Evolutionary conservation across 2,888 invertebrate genomes (phyloP).

Genomic region (Noctua janthe): DNA sequence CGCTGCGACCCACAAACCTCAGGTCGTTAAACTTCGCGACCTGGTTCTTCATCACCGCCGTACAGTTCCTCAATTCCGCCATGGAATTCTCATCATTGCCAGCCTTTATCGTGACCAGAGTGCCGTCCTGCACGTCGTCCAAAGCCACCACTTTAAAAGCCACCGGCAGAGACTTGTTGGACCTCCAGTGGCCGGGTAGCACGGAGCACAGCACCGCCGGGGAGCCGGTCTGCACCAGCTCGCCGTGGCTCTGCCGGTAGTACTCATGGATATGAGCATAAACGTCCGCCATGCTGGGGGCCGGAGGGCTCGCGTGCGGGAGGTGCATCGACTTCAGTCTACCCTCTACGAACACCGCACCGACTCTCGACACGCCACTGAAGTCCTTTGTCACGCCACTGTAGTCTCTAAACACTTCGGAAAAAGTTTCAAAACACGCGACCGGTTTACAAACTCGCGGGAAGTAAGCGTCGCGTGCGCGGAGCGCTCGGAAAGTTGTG

Average conservation of each 20-base stretch:
- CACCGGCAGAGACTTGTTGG: constrained; percentile 98
- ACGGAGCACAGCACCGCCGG: constrained; percentile 98
- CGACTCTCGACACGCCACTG: constrained; percentile 84
- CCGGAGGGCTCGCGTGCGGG: constrained; percentile 90
- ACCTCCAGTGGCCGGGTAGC: constrained; percentile 98
- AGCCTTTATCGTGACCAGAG: constrained; percentile 97
- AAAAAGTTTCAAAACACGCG: constrained; percentile 85
- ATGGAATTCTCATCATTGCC: constrained; percentile 99
- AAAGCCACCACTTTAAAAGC: constrained; percentile 98
- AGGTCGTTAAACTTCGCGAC: constrained; percentile 99
- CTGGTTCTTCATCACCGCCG: constrained; percentile 99
- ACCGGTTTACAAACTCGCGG: constrained; percentile 75
- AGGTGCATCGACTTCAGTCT: constrained; percentile 92
- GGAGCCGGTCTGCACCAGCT: constrained; percentile 97
- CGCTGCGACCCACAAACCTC: constrained; percentile 99
- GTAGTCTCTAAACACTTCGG: constrained; percentile 79
- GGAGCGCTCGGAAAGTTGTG: constrained; percentile 85
- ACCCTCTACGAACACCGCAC: constrained; percentile 80
- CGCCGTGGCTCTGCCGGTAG: constrained; percentile 97
- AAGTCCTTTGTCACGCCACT: constrained; percentile 84
- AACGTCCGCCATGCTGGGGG: constrained; percentile 93
- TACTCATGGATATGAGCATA: constrained; percentile 94
- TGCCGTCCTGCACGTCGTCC: constrained; percentile 98
- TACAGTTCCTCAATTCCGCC: constrained; percentile 98
- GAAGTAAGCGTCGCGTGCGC: constrained; percentile 77